A percentile compares a stretch with the other conserved stretches of the same genome.
Conservation (phyloP, 2,113 vertebrate genomes). For the Tenrec ecaudatus region DNA sequence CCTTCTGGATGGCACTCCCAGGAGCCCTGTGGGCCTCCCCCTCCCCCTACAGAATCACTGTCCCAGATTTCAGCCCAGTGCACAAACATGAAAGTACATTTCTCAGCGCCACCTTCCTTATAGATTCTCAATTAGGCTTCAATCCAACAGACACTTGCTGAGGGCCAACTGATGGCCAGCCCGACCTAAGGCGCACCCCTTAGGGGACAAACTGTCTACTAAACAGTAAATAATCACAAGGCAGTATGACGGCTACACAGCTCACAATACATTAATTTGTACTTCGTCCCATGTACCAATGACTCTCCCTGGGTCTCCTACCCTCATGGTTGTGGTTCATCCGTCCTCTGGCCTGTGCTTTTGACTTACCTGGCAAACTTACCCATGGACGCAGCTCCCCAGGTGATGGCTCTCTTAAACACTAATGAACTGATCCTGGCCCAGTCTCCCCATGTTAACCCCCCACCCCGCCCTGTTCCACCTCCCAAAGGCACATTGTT, state of each 20-base stretch:
- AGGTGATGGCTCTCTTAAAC: neutral
- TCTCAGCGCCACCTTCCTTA: neutral
- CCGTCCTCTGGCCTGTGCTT: neutral
- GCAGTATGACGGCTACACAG: rapidly evolving
- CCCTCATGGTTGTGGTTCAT: neutral
- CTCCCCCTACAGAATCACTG: neutral
- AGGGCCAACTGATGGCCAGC: neutral
- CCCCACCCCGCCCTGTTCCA: neutral
- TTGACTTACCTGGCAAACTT: neutral
- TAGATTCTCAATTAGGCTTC: neutral
- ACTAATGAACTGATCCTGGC: neutral
- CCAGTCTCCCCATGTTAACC: neutral
- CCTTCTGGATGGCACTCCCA: neutral
- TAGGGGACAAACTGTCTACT: neutral
- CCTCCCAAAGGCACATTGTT: constrained; percentile 35
- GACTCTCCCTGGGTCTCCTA: neutral
- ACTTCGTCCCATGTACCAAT: neutral
- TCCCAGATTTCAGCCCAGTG: neutral
- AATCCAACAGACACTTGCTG: rapidly evolving
- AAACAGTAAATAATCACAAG: neutral
- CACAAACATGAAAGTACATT: neutral
- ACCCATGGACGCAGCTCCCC: neutral
- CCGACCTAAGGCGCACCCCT: neutral
- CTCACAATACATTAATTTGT: too few species aligned
- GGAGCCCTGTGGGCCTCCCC: neutral